Percentiles rank a stretch among this genome's conserved stretches.
These are phyloP conservation scores for Notodonta dromedarius DNA, from an alignment of 2,888 invertebrate species.

Conservation along the genomic window DNA sequence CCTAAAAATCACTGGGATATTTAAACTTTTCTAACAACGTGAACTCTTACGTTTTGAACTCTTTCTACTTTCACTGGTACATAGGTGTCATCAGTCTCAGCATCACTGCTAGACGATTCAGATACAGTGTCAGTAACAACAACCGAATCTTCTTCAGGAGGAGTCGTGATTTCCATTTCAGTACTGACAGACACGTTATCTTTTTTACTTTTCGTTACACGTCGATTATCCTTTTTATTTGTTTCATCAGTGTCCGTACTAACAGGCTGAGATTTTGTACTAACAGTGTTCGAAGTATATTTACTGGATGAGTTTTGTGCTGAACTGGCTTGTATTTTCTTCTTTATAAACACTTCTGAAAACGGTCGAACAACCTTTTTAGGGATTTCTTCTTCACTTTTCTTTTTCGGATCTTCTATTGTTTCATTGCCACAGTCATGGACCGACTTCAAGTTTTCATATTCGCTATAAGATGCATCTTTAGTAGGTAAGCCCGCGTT, in stretches of 20 bases:
- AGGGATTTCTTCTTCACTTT: conserved; percentile 15
- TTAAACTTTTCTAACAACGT: neutral
- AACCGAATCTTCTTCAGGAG: conserved; percentile 15
- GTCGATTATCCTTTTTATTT: neutral
- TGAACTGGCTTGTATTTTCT: conserved; percentile 35
- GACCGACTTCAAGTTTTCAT: conserved; percentile 36
- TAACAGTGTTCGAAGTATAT: conserved; percentile 14
- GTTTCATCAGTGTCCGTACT: conserved; percentile 23
- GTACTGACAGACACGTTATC: conserved; percentile 12
- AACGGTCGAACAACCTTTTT: conserved; percentile 33
- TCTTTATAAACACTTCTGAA: conserved; percentile 47
- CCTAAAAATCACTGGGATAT: no score
- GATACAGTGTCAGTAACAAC: conserved; percentile 22
- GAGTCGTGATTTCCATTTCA: conserved; percentile 7
- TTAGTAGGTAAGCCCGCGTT: conserved; percentile 53
- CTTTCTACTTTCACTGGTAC: conserved; percentile 7
- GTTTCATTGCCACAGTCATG: conserved; percentile 16
- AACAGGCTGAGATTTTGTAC: conserved; percentile 18
- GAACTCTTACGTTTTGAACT: neutral
- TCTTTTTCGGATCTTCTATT: conserved; percentile 15
- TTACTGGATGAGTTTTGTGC: conserved; percentile 6
- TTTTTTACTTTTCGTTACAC: conserved; percentile 5
- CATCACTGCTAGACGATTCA: conserved; percentile 36
- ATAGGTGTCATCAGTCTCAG: conserved; percentile 35
- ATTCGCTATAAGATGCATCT: conserved; percentile 49